Base-by-base conservation (phyloP, 1,140 invertebrate genomes). In the Ips nitidus region DNA sequence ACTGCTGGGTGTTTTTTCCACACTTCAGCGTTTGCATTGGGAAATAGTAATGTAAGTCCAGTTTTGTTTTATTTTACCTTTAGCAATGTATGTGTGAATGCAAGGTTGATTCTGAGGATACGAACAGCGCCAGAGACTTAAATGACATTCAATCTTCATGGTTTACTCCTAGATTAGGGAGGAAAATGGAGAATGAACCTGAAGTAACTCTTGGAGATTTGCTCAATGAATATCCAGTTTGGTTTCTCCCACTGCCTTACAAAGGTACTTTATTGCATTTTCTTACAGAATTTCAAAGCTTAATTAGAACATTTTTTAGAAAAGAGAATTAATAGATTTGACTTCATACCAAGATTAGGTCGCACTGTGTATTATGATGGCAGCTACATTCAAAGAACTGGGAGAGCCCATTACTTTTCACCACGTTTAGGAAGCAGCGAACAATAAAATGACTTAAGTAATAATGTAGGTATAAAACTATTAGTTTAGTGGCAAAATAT, bases 341-440 rank as follows among this genome's bases (percentile, higher is more conserved):
- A 59, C 7, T 59, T 42, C 41, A 59, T 8, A 6, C 57, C 57
- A 3, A 41, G 57, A 42, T 42, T 59, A n/a, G 57, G 57, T 4
- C 57, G 57, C 0, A 59, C 8, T 41, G 6, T 59, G 1, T 5
- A 59, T n/a, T 38, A 59, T 6, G 57, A 42, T 40, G 57, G 37
- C 37, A n/a, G 22, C 22, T 22, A 22, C 22, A 22, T 22, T 22
- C 22, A 22, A 22, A 22, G 22, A 22, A 22, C 22, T 22, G 22
- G 22, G 22, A 22, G 22, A 22, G 22, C 22, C 22, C 22, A 22
- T 22, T 22, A 22, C 22, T 22, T 22, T 22, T 22, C 22, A 22
- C 22, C 22, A 22, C 22, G 22, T 22, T 22, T 22, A 22, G 22
- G 22, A 22, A 22, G 22, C 22, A 22, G 22, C 22, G 22, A 22